Evolutionary conservation across 1,140 invertebrate genomes (phyloP), one percentile per base, ranked within the genome.

Genomic region (Drosophila saltans): DNA sequence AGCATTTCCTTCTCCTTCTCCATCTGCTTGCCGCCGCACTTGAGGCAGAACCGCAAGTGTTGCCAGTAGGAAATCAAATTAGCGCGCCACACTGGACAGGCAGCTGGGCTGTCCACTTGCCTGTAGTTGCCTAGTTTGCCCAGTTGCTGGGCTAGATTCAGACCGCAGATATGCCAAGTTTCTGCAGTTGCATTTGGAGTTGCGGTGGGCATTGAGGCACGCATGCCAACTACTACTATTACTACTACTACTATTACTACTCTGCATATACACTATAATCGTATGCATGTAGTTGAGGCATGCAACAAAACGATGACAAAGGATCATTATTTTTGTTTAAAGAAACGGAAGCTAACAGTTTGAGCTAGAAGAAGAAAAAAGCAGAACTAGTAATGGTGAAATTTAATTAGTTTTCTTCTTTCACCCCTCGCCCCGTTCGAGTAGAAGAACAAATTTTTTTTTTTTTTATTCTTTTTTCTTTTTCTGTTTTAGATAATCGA

Each of bases 41-140:
- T 65, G 30, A 72, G 63, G 73, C 66, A 65, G 45, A 52, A 81
- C 82, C 79, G 75, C 83, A 86, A 86, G 83, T 88, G 83, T 86
- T 86, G 83, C 80, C 69, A 80, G 76, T 77, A 88, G 83, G 84
- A 86, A 86, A 86, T 86, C 80, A 82, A 86, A 86, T 86, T 86
- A 86, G 84, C 80, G 80, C 73, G 68, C 78, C 78, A 81, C 78
- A 72, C 68, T 61, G 81, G 69, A 72, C 78, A 71, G 65, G 45
- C 68, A 64, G 62, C 61, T 67, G 75, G 59, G 58, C 56, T 66
- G 64, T 56, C 48, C 58, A 65, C 55, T 67, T 10, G 30, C 28
- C 28, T 30, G 28, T 30, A 30, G 28, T 30, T 59, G 61, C 40
- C 78, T 68, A 66, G 77, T 43, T 73, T 59, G 61, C 40, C 78